Conservation (phyloP, 1,140 invertebrate species). For the Pseudomyrmex dendroicus region DNA sequence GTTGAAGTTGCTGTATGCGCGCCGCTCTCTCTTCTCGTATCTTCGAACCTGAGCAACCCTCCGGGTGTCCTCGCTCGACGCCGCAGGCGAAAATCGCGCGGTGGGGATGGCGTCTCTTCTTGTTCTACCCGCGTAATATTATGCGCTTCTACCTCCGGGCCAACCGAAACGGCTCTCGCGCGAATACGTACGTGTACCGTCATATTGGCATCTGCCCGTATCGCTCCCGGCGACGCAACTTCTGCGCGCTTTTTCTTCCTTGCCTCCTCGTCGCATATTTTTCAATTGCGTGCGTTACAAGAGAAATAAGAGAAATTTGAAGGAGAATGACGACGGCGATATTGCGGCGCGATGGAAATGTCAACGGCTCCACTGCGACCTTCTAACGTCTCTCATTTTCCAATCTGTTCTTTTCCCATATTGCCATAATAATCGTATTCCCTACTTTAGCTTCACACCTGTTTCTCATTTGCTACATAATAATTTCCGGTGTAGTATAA, state of each 20-base stretch:
- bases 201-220: conserved; percentile 63
- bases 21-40: conserved; percentile 21
- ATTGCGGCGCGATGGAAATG: conserved; percentile 42
- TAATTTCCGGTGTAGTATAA: neutral
- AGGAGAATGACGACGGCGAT: conserved; percentile 26
- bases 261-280: conserved; percentile 39
- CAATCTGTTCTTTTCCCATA: neutral
- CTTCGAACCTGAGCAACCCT: conserved; percentile 32
- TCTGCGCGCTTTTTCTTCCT: conserved; percentile 44
- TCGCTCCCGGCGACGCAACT: conserved; percentile 58
- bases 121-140: conserved; percentile 76
- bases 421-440: neutral
- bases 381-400: conserved; percentile 12
- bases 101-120: conserved; percentile 49
- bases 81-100: neutral
- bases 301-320: conserved; percentile 41
- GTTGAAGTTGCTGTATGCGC: conserved; percentile 23
- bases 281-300: conserved; percentile 51
- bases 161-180: conserved; percentile 77
- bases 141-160: conserved; percentile 73
- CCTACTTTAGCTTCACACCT: conserved; percentile 23
- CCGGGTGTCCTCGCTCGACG: conserved; percentile 37
- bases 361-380: conserved; percentile 3
- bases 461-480: conserved; percentile 1
- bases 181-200: conserved; percentile 37